Conservation (phyloP, 2,888 invertebrate species). For the Heliconius ismenius region DNA sequence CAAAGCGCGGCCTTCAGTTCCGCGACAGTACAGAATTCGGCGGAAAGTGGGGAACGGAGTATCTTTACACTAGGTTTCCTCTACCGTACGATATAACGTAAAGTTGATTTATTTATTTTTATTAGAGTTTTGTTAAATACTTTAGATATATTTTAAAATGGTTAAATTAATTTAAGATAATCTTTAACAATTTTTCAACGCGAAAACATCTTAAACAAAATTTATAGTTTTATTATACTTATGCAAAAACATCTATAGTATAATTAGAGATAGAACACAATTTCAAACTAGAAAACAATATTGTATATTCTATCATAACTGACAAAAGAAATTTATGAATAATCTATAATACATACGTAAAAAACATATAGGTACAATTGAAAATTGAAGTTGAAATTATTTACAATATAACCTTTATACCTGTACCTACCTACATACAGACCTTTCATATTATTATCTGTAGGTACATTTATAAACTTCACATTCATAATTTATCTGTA, state of each 20-base stretch:
- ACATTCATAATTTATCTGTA: slow-evolving; percentile 33
- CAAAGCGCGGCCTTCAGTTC: too few relatives aligned
- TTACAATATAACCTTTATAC: not conserved
- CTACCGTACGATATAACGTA: too few relatives aligned
- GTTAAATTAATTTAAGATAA: too few relatives aligned
- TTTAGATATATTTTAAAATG: too few relatives aligned
- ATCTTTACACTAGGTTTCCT: too few relatives aligned
- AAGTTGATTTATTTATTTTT: too few relatives aligned
- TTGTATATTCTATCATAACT: not conserved
- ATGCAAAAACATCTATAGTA: not conserved
- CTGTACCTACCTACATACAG: not conserved
- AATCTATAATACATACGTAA: not conserved
- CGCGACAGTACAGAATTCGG: too few relatives aligned
- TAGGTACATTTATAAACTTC: slow-evolving; percentile 17
- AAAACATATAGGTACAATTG: not conserved
- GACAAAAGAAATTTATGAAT: not conserved
- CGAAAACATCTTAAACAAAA: too few relatives aligned
- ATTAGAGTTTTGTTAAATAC: too few relatives aligned
- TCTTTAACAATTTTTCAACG: too few relatives aligned
- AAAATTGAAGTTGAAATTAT: not conserved
- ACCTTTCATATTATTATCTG: slow-evolving; percentile 16
- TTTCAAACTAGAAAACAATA: not conserved
- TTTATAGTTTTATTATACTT: not conserved
- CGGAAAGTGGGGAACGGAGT: too few relatives aligned
- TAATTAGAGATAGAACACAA: not conserved